Base-by-base conservation (phyloP, 2,888 invertebrate genomes). In the Sicus ferrugineus region DNA sequence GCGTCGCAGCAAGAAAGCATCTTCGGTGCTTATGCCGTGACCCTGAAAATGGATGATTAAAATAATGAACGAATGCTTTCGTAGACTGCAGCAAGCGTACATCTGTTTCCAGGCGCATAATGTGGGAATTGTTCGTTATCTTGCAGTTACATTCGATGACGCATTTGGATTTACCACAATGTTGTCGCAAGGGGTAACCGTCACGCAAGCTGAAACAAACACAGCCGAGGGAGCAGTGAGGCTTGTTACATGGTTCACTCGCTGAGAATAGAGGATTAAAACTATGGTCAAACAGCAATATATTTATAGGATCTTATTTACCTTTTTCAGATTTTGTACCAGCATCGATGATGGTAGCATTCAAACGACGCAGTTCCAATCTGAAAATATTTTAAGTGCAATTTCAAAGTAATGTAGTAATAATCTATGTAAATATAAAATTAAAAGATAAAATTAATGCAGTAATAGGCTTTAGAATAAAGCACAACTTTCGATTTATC, bases 321-420 rank as follows among this genome's bases (percentile, higher is more conserved):
- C 81, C 79, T 73, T 79, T 76, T 73, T 79, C 79, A 42, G 77
- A 76, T 61, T 80, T 81, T 65, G 76, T 76, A 0, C 78, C 81
- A 2, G 85, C 85, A 77, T 88, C 88, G 66, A 92, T 90, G 38
- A 91, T 88, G 70, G 90, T 91, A 9, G 91, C 91, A 83, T 89
- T 90, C 46, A 92, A 86, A 73, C 90, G 86, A 68, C 86, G 87
- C 70, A 92, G 81, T 83, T 91, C 91, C 65, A 70, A 70, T 72
- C 83, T 84, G 73, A 38, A 75, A 73, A 31, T 7, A n/a, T 42
- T 42, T 42, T 11, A 34, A 34, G 5, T 7, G 42, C 34, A 34
- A 34, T 9, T 34, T 9, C 34, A 34, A 34, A 34, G 14, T 42
- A 16, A 16, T 42, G 4, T 14, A 9, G 11, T 9, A 14, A 42